phyloP scores from a whole-genome alignment of 2,888 invertebrate species.

The Drosophila multiciliata region DNA sequence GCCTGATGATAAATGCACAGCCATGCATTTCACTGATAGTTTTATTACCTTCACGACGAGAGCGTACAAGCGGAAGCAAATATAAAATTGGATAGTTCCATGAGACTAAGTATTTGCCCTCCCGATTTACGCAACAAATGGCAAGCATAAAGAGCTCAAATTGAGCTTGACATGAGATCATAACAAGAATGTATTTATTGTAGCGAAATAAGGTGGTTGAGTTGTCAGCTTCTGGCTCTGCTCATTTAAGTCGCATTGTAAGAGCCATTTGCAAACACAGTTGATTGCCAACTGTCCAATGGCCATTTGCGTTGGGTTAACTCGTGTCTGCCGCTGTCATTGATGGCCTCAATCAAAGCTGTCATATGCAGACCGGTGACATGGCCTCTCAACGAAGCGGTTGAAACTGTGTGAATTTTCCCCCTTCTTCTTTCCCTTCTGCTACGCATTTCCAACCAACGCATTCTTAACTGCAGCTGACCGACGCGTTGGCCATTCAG shows the following conservation, averaged over 20 bases:
- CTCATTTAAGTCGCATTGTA: slow-evolving; percentile 37
- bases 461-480: not conserved
- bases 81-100: not conserved
- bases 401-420: not conserved
- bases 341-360: slow-evolving; percentile 75
- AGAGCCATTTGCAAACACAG: slow-evolving; percentile 31
- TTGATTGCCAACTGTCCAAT: slow-evolving; percentile 17
- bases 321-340: slow-evolving; percentile 49
- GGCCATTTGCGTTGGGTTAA: slow-evolving; percentile 51
- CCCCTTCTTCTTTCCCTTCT: not conserved
- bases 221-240: slow-evolving; percentile 35
- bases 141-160: slow-evolving; percentile 23
- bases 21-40: slow-evolving; percentile 48
- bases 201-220: slow-evolving; percentile 7
- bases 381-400: slow-evolving; percentile 32
- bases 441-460: not conserved
- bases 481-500: slow-evolving; percentile 13
- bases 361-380: slow-evolving; percentile 61
- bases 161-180: slow-evolving; percentile 8
- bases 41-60: slow-evolving; percentile 45
- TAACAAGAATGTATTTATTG: not conserved
- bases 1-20: slow-evolving; percentile 54
- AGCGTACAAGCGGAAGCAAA: not conserved
- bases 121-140: slow-evolving; percentile 42
- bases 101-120: slow-evolving; percentile 14